These are phyloP conservation scores for Acleris emargana DNA, from an alignment of 2,888 invertebrate genomes.

Conservation along the genomic window DNA sequence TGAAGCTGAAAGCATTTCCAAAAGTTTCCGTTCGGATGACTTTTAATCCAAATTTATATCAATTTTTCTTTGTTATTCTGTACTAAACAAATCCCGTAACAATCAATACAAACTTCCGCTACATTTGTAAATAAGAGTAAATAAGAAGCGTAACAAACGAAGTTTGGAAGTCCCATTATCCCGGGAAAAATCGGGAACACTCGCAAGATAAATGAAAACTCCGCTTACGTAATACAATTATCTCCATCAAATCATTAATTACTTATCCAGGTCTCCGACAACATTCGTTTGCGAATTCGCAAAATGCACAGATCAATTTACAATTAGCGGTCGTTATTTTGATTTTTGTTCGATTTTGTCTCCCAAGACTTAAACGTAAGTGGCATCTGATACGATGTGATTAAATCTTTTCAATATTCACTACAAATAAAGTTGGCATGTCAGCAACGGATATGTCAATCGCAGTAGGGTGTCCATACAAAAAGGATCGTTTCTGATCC, in stretches of 20 bases:
- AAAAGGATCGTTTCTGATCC: too few species aligned
- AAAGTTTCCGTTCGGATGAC: too few species aligned
- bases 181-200: constrained; percentile 13
- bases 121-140: constrained; percentile 3
- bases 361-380: background rate
- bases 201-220: constrained; percentile 24
- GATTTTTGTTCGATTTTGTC: background rate
- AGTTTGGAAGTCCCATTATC: constrained; percentile 21
- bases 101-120: background rate
- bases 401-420: too few species aligned
- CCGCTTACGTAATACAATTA: constrained; percentile 33
- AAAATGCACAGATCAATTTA: constrained; percentile 33
- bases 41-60: too few species aligned
- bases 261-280: constrained; percentile 33
- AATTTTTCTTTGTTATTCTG: too few species aligned
- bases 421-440: too few species aligned
- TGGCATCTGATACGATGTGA: background rate
- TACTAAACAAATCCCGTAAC: too few species aligned
- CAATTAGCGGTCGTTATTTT: constrained; percentile 24
- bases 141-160: background rate
- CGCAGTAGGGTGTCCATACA: too few species aligned
- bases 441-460: too few species aligned
- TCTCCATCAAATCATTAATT: constrained; percentile 35
- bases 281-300: constrained; percentile 23
- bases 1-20: too few species aligned